These are phyloP conservation scores for Acrobeloides nanus DNA, from an alignment of 2,888 invertebrate species.

Conservation along the genomic window DNA sequence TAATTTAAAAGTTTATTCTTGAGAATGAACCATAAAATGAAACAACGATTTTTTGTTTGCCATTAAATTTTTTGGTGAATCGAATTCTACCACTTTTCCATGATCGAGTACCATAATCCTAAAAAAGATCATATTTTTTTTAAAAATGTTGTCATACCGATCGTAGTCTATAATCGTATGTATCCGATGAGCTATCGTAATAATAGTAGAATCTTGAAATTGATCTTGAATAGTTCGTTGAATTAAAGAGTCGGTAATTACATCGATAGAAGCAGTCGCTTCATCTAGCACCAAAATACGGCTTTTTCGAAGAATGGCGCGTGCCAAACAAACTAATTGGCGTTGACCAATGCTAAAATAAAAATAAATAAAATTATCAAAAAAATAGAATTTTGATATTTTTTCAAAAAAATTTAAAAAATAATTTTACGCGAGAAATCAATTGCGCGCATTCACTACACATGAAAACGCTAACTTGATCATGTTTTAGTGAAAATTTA, in stretches of 20 bases:
- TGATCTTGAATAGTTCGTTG: slow-evolving; percentile 67
- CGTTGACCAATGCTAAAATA: slow-evolving; percentile 58
- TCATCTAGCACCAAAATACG: slow-evolving; percentile 61
- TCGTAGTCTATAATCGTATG: slow-evolving; percentile 86
- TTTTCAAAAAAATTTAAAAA: too few species aligned
- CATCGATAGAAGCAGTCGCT: slow-evolving; percentile 58
- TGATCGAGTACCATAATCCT: slow-evolving; percentile 57
- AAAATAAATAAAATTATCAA: too few species aligned
- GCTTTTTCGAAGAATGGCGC: slow-evolving; percentile 56
- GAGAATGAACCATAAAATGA: slow-evolving; percentile 53
- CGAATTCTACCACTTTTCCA: slow-evolving; percentile 56
- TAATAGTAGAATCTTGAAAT: slow-evolving; percentile 65
- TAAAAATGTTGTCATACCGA: too few species aligned
- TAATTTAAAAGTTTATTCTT: too few species aligned
- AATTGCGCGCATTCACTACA: too few species aligned
- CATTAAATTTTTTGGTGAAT: slow-evolving; percentile 54
- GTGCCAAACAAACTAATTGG: slow-evolving; percentile 58
- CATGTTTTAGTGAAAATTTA: too few species aligned
- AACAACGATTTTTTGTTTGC: slow-evolving; percentile 53
- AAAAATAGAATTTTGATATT: too few species aligned
- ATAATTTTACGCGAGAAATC: too few species aligned
- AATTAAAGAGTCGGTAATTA: slow-evolving; percentile 41
- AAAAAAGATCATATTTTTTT: too few species aligned
- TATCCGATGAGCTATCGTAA: slow-evolving; percentile 70
- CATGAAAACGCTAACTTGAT: too few species aligned